Evolutionary conservation across 53 echinoderm and acorn worm genomes (phyloP), one percentile per base, ranked within the genome.

Genomic region (Zoroaster sp.): DNA sequence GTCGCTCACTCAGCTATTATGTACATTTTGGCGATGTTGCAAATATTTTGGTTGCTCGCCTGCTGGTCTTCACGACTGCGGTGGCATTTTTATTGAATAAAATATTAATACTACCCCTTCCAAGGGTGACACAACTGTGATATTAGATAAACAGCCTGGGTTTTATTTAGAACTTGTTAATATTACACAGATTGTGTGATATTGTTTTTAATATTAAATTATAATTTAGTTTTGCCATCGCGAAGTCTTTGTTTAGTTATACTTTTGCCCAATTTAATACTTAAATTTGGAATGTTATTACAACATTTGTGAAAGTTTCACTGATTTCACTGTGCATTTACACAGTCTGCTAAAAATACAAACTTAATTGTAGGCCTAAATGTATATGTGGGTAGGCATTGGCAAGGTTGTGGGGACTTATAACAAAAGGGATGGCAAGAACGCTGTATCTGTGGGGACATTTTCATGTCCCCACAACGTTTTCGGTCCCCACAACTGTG

Each of bases 1-100:
- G 85, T 71, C 45, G 49, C 35, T 47, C 44, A 38, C 38, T 59
- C 18, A 17, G 59, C 54, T 20, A 54, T 63, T 79, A 42, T 55
- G 67, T 42, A 33, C 71, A 35, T 37, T 71, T 37, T 71, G 35
- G 35, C 71, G 37, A 85, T 85, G 71, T 85, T 49, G 71, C 70
- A 85, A 71, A 85, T 85, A 85, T 17, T 85, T 85, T 17, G 47
- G 41, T 46, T 9, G 71, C 85, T 39, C 38, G 85, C 85, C 85
- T 85, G 85, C 70, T 85, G 81, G 70, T 85, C 45, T 66, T 35
- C 38, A 18, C 69, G 71, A 49, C 69, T 71, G 71, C 45, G 32
- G 17, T 85, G 85, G 85, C 85, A 85, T 71, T 71, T 81, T 81
- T 81, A 81, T 81, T 67, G 66, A 81, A 81, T 81, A 81, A 43